A percentile compares a stretch with the other conserved stretches of the same genome.
Conservation (phyloP, 2,888 invertebrate genomes). For the Punctoribates punctum region DNA sequence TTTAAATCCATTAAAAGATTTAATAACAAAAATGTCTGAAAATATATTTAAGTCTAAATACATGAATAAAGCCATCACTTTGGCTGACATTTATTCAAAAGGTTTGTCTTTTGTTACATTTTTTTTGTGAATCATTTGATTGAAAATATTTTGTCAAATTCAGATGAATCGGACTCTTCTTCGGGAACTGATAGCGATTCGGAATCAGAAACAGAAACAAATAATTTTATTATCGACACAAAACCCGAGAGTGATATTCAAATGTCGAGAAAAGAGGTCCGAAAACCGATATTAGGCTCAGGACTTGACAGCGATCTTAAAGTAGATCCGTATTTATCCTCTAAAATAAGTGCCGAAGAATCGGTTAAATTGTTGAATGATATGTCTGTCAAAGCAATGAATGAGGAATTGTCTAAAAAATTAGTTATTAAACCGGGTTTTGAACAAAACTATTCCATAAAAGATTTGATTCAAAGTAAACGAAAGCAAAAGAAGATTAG, state of each 20-base stretch:
- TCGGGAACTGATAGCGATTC: not conserved
- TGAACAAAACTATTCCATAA: constrained; percentile 32
- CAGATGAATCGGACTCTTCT: not conserved
- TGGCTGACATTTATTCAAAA: not conserved
- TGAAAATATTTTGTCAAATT: too few relatives aligned
- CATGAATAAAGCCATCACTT: not conserved
- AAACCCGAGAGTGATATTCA: not conserved
- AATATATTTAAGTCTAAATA: not conserved
- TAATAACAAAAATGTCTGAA: not conserved
- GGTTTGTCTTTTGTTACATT: too few relatives aligned
- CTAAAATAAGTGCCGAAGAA: not conserved
- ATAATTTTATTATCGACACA: not conserved
- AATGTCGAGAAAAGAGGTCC: too few relatives aligned
- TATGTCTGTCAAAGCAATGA: constrained; percentile 5
- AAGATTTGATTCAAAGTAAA: not conserved
- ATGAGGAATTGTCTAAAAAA: not conserved
- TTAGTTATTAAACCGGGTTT: constrained; percentile 20
- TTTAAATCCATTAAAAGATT: too few relatives aligned
- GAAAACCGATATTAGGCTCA: not conserved
- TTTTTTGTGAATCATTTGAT: too few relatives aligned
- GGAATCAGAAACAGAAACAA: not conserved
- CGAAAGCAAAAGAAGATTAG: constrained; percentile 30
- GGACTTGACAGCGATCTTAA: not conserved
- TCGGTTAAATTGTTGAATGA: not conserved
- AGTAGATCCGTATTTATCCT: not conserved